Conservation (phyloP, 2,888 invertebrate genomes). For the Andrena haemorrhoa region DNA sequence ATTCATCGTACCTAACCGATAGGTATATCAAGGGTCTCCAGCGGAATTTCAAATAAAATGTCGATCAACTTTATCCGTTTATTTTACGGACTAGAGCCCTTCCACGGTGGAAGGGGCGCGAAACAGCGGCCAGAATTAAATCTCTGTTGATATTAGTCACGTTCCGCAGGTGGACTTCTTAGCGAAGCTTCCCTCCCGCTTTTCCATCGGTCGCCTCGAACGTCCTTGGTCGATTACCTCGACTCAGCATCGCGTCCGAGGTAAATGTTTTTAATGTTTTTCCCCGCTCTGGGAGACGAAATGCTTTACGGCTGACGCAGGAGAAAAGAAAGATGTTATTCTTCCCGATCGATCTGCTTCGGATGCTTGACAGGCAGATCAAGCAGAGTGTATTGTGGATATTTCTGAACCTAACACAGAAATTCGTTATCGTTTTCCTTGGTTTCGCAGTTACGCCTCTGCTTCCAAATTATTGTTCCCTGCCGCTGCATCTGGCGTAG, state of each 20-base stretch:
- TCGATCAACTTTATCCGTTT: not conserved
- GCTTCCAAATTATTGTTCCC: no score
- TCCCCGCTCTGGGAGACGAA: not conserved
- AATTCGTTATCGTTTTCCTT: no score
- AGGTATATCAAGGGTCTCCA: not conserved
- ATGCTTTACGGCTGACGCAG: conserved; percentile 19
- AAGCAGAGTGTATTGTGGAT: not conserved
- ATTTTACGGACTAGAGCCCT: not conserved
- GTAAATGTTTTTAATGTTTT: conserved; percentile 38
- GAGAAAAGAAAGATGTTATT: conserved; percentile 40
- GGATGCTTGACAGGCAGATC: not conserved
- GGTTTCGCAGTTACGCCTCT: no score
- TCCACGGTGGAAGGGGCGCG: not conserved
- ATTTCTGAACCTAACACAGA: no score
- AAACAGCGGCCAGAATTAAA: not conserved
- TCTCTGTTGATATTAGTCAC: not conserved
- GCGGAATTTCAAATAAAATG: not conserved
- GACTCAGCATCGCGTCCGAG: not conserved
- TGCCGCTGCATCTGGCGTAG: no score
- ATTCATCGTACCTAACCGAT: conserved; percentile 16
- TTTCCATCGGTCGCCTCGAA: not conserved
- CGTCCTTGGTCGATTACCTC: conserved; percentile 2
- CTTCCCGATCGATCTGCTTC: conserved; percentile 58
- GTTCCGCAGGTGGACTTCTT: not conserved
- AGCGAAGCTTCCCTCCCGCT: not conserved